Base-by-base conservation (phyloP, 2,888 invertebrate genomes). In the Amitus sp. region DNA sequence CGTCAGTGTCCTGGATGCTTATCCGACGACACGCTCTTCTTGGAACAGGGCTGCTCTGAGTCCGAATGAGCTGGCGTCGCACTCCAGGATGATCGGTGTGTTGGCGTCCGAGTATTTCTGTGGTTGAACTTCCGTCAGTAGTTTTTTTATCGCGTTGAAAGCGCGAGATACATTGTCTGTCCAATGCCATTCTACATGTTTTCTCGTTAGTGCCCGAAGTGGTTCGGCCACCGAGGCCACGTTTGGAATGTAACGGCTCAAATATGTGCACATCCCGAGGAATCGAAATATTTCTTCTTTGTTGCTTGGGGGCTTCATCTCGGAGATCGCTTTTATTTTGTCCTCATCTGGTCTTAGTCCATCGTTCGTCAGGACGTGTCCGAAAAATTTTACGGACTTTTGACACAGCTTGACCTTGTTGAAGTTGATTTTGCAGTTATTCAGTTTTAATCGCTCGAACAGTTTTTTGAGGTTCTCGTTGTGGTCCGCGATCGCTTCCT, bases 41-140 rank as follows among this genome's bases (percentile, higher is more conserved):
- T 79, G 78, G 3, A 75, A 49, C 6, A 78, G 48, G 9, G 67
- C 73, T 39, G 77, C 73, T 12, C 77, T 78, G 9, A 75, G 28
- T 15, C 69, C 72, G 48, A 30, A 42, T 2, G 69, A 69, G 28
- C 48, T 53, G 5, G 48, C 49, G 23, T 58, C 58, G 9, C 47
- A 47, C 20, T 30, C 39, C 13, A 58, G 12, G 13, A 23, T 51
- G 1, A 47, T 28, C 15, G 47, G 42, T 37, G 42, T 1, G 13
- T 51, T 58, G 10, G 43, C 48, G 30, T 59, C 46, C 15, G 42
- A 58, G 13, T 53, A 39, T 17, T 12, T 7, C 15, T 33, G 40
- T 1, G 17, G 13, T 34, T 28, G 30, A 1, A 42, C 12, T 1
- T 37, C 45, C 1, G 48, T 9, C 13, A 59, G 27, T 3, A 43